These are phyloP conservation scores for Macquaria australasica DNA, from an alignment of 2,113 vertebrate species.

Conservation along the genomic window DNA sequence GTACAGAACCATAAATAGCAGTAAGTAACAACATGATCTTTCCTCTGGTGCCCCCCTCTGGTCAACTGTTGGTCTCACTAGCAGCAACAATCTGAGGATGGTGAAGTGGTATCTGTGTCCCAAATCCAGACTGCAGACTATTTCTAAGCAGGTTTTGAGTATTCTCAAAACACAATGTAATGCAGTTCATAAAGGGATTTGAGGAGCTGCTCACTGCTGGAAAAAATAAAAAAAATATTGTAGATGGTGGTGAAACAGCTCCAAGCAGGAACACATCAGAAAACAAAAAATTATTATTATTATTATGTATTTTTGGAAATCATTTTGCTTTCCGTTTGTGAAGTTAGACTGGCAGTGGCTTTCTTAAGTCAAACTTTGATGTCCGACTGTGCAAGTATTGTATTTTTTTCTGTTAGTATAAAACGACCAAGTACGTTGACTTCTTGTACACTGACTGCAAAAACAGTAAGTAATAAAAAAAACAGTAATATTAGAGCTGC, in stretches of 20 bases:
- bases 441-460: neutral
- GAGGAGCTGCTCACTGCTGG: neutral
- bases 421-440: neutral
- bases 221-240: too few relatives aligned
- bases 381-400: neutral
- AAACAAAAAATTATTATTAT: too few relatives aligned
- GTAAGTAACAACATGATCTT: neutral
- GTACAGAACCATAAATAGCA: neutral
- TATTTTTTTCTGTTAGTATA: neutral
- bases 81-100: neutral
- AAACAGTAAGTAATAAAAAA: neutral
- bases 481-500: too few relatives aligned
- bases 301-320: too few relatives aligned
- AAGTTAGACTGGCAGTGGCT: too few relatives aligned
- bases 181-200: neutral
- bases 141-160: neutral
- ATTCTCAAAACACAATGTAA: neutral
- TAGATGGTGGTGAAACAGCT: neutral
- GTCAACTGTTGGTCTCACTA: neutral
- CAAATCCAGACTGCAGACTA: neutral
- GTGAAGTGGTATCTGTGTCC: neutral
- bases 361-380: too few relatives aligned
- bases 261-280: too few relatives aligned
- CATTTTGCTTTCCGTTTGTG: too few relatives aligned
- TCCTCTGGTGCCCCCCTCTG: conserved; percentile 35